Evolutionary conservation across 2,888 invertebrate genomes (phyloP).

Genomic region (Schizaphis graminum): DNA sequence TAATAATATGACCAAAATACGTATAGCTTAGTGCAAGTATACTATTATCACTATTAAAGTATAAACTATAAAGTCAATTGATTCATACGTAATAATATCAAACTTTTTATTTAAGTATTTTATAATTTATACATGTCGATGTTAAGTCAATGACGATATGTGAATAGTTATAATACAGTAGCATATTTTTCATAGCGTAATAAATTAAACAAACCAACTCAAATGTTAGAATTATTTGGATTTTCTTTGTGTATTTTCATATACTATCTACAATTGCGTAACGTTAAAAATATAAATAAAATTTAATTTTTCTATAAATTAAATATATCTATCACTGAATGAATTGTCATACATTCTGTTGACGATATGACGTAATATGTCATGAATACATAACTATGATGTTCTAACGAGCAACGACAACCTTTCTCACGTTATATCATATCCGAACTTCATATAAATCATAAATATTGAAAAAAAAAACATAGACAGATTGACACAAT

Average conservation of each 20-base stretch:
- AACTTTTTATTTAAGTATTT: background rate
- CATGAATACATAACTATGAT: background rate
- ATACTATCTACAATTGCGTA: background rate
- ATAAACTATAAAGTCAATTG: background rate
- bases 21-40: background rate
- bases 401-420: background rate
- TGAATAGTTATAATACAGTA: background rate
- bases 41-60: background rate
- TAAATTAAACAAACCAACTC: background rate
- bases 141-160: background rate
- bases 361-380: background rate
- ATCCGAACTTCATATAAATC: background rate
- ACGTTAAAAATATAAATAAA: background rate
- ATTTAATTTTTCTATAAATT: background rate
- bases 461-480: background rate
- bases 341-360: background rate
- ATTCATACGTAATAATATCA: background rate
- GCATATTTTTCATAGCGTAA: background rate
- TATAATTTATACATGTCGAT: background rate
- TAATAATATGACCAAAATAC: background rate
- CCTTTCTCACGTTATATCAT: background rate
- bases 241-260: background rate
- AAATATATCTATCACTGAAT: background rate
- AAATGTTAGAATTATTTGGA: background rate
- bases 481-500: background rate